These are phyloP conservation scores for Cerceris rybyensis DNA, from an alignment of 2,888 invertebrate species.

Conservation along the genomic window DNA sequence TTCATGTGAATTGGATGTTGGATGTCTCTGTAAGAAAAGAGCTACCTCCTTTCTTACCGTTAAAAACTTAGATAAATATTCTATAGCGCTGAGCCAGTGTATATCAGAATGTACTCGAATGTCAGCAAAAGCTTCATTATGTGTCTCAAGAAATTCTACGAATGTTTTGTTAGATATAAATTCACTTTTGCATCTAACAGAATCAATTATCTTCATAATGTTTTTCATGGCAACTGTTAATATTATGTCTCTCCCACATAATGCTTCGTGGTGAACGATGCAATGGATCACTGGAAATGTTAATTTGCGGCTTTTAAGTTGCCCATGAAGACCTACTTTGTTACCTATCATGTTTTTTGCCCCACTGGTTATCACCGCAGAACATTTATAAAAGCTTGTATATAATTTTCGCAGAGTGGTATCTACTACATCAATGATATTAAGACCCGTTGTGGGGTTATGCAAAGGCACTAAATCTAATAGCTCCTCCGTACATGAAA, in stretches of 20 bases:
- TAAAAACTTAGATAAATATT: conserved; percentile 1
- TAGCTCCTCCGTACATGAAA: conserved; percentile 15
- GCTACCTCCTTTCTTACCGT: conserved; percentile 10
- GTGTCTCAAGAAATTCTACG: conserved; percentile 2
- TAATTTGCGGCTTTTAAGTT: background rate
- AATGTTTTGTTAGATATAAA: conserved; percentile 3
- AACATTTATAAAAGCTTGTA: background rate
- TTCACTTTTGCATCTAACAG: conserved; percentile 6
- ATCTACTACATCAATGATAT: conserved; percentile 11
- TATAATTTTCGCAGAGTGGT: background rate
- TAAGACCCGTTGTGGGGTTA: background rate
- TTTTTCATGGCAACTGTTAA: conserved; percentile 1
- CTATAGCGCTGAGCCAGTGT: conserved; percentile 13
- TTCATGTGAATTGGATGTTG: background rate
- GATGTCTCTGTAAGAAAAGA: background rate
- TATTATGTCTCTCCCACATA: conserved; percentile 15
- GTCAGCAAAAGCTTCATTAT: conserved; percentile 6
- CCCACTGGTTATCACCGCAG: background rate
- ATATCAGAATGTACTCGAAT: background rate
- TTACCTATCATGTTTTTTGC: background rate
- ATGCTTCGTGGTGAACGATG: conserved; percentile 13
- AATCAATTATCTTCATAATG: conserved; percentile 16
- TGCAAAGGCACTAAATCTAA: conserved; percentile 19
- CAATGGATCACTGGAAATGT: conserved; percentile 9
- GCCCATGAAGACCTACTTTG: conserved; percentile 4